Evolutionary conservation across 2,113 vertebrate genomes (phyloP).

Genomic region (Gymnorhina tibicen): DNA sequence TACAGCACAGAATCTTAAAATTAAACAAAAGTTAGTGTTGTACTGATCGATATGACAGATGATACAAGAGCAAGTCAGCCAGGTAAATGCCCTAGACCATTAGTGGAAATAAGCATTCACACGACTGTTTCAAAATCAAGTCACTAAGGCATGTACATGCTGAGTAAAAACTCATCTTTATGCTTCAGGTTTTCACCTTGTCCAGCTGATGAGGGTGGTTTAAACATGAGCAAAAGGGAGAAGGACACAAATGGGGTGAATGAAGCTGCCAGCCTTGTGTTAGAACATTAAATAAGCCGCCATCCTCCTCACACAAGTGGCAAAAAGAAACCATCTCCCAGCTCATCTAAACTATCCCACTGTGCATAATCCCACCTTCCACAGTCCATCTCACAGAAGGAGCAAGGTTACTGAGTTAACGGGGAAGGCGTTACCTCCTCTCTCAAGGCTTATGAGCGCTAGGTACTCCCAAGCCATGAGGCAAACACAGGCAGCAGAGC

Average conservation of each 20-base stretch:
- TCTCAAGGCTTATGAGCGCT: rapidly evolving
- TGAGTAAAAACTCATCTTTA: neutral
- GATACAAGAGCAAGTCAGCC: neutral
- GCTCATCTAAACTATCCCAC: neutral
- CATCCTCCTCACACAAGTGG: neutral
- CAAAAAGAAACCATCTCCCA: neutral
- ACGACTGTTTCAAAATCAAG: neutral
- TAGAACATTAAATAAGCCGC: neutral
- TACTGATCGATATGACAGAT: rapidly evolving
- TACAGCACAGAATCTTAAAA: neutral
- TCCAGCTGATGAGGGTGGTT: neutral
- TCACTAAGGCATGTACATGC: neutral
- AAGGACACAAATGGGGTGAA: rapidly evolving
- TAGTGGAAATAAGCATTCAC: neutral
- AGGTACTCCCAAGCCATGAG: neutral
- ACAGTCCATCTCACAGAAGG: neutral
- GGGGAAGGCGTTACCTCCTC: neutral
- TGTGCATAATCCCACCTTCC: neutral
- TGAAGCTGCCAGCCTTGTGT: neutral
- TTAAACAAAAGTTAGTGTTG: neutral
- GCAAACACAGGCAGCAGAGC: neutral
- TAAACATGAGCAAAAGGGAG: neutral
- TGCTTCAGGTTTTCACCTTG: neutral
- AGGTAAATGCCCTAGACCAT: neutral
- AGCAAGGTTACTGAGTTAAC: neutral